These are phyloP conservation scores for Macropus fuliginosus DNA, from an alignment of 2,797 vertebrate genomes.

Conservation along the genomic window DNA sequence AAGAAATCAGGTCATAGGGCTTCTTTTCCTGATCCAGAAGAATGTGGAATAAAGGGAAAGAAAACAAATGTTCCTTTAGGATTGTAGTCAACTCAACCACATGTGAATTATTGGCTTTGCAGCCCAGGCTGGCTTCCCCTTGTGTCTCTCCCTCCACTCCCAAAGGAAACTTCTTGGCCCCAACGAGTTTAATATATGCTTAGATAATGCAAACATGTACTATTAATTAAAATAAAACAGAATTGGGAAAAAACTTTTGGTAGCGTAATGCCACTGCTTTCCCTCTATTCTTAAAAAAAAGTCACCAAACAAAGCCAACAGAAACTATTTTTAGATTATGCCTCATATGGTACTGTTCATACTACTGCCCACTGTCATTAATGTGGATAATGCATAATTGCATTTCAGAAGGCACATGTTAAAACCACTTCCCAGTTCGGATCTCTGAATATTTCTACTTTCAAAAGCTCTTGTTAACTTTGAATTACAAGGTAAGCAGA, in stretches of 20 bases:
- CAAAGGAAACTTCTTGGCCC: slow-evolving; percentile 1
- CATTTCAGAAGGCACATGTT: slow-evolving; percentile 45
- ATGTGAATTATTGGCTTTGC: not conserved
- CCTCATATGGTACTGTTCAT: slow-evolving; percentile 33
- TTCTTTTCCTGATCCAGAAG: not conserved
- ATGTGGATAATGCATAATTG: slow-evolving; percentile 17
- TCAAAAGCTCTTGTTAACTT: slow-evolving; percentile 32
- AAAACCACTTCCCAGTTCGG: slow-evolving; percentile 26
- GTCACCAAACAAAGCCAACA: slow-evolving; percentile 5
- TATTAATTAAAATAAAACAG: slow-evolving; percentile 17
- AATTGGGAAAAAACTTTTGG: slow-evolving; percentile 26
- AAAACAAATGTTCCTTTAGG: not conserved
- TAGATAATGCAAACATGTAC: slow-evolving; percentile 5
- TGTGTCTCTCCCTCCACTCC: not conserved
- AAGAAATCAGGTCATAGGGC: not conserved
- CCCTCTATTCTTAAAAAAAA: not conserved
- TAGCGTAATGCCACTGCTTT: slow-evolving; percentile 7
- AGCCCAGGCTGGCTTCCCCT: not conserved
- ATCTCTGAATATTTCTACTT: slow-evolving; percentile 5
- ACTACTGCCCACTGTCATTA: not conserved
- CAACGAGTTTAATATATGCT: not conserved
- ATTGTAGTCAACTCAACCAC: not conserved
- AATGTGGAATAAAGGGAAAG: not conserved
- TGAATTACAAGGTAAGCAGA: not conserved
- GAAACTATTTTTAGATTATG: slow-evolving; percentile 15